Conservation (phyloP, 2,888 invertebrate species). For the Tachina grossa region DNA sequence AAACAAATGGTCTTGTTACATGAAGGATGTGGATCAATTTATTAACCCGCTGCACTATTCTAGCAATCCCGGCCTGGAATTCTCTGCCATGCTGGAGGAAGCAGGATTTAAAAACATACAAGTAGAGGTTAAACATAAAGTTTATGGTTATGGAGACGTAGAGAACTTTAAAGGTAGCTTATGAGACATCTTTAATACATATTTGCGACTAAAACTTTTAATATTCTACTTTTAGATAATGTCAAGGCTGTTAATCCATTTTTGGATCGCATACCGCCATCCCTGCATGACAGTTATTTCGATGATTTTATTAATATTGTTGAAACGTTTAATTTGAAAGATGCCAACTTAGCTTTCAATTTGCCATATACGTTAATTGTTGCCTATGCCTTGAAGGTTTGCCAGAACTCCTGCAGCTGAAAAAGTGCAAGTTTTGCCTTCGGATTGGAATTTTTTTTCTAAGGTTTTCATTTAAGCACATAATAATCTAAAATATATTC, state of each 20-base stretch:
- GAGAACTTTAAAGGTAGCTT: constrained; percentile 66
- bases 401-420: neutral
- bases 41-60: constrained; percentile 68
- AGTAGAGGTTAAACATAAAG: constrained; percentile 67
- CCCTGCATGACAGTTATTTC: constrained; percentile 85
- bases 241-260: constrained; percentile 89
- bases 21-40: constrained; percentile 70
- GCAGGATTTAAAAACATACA: constrained; percentile 65
- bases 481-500: no score
- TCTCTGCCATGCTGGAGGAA: constrained; percentile 57
- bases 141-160: constrained; percentile 69
- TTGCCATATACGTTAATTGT: constrained; percentile 84
- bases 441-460: no score
- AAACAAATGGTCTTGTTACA: constrained; percentile 68
- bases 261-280: constrained; percentile 86
- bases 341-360: constrained; percentile 82
- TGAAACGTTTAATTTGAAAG: constrained; percentile 72
- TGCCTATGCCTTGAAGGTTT: constrained; percentile 83
- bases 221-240: constrained; percentile 84
- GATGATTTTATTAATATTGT: constrained; percentile 84
- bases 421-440: neutral
- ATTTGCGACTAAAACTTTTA: neutral
- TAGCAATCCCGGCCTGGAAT: constrained; percentile 62
- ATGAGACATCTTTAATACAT: neutral
- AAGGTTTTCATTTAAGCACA: no score